Evolutionary conservation across 1,140 invertebrate species (phyloP).

Genomic region (Brachionus asplanchnoidis): DNA sequence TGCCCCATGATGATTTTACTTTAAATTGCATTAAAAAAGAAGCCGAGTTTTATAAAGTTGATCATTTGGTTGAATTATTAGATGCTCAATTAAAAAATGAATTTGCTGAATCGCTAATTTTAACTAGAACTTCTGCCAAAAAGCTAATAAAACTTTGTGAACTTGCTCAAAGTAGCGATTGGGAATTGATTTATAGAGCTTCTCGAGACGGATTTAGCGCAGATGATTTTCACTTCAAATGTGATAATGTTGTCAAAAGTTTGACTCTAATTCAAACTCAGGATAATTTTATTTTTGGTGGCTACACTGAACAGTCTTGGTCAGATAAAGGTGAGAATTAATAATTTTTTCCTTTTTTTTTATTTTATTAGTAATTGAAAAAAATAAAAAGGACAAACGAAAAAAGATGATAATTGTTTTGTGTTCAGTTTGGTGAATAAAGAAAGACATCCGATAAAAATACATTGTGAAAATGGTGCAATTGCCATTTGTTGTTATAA

Average conservation of each 20-base stretch:
- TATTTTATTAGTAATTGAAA: neutral
- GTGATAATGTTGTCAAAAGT: neutral
- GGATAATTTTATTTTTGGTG: constrained; percentile 21
- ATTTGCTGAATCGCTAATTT: constrained; percentile 4
- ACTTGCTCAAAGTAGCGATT: neutral
- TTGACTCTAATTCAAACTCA: neutral
- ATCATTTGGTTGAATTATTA: neutral
- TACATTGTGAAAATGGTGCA: neutral
- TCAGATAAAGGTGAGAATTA: neutral
- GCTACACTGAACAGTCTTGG: constrained; percentile 9
- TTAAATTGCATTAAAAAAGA: neutral
- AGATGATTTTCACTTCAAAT: constrained; percentile 16
- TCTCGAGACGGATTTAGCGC: neutral
- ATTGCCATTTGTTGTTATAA: neutral
- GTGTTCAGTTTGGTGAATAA: constrained; percentile 2
- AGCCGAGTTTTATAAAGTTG: constrained; percentile 12
- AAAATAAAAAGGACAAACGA: neutral
- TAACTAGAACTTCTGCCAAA: neutral
- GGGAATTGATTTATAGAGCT: constrained; percentile 4
- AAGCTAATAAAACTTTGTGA: constrained; percentile 3
- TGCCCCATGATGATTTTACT: neutral
- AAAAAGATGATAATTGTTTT: neutral
- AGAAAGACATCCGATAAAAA: neutral
- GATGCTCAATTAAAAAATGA: neutral
- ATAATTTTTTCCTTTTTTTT: neutral